Evolutionary conservation across 2,113 vertebrate genomes (phyloP).

Genomic region (Cyanistes caeruleus): DNA sequence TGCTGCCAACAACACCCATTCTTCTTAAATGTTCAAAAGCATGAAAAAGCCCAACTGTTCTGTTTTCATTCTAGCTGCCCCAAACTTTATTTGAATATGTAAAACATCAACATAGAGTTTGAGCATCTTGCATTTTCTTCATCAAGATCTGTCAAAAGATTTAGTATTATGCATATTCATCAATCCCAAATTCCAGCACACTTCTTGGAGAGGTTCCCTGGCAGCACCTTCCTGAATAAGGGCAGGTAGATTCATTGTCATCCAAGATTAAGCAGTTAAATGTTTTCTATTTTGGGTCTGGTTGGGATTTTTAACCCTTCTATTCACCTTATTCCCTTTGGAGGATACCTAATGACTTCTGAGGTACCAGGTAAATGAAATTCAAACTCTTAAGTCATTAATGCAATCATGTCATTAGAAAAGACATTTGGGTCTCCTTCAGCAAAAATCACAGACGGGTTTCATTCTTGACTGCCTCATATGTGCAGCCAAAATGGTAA

Average conservation of each 20-base stretch:
- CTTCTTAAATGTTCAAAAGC: background rate
- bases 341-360: background rate
- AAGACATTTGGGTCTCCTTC: constrained; percentile 53
- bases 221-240: background rate
- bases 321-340: background rate
- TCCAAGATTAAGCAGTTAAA: background rate
- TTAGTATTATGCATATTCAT: background rate
- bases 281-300: background rate
- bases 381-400: constrained; percentile 4
- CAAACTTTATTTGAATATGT: background rate
- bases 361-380: background rate
- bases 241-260: background rate
- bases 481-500: constrained; percentile 42
- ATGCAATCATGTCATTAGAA: constrained; percentile 20
- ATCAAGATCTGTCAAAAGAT: background rate
- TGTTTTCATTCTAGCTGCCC: background rate
- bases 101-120: background rate
- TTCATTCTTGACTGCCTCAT: constrained; percentile 11
- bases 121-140: background rate
- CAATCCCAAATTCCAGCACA: background rate
- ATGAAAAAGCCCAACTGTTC: background rate
- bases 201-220: background rate
- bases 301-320: background rate
- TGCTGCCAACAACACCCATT: background rate
- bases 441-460: constrained; percentile 6